phyloP scores from a whole-genome alignment of 2,888 invertebrate genomes.

The Euproctis similis region DNA sequence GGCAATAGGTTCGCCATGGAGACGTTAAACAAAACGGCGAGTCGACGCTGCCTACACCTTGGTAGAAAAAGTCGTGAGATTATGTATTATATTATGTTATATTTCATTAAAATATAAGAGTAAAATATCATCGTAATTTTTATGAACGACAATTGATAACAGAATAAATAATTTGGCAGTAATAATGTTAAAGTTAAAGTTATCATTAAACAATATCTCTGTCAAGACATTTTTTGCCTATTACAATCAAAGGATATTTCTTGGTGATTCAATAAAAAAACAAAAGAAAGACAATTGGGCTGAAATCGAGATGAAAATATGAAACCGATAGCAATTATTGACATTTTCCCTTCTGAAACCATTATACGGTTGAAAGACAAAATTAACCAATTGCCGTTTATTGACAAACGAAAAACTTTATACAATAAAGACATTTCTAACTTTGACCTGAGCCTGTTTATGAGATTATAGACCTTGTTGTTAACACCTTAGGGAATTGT shows the following conservation, averaged over 20 bases:
- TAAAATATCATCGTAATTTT: no score
- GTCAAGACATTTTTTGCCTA: slow-evolving; percentile 1
- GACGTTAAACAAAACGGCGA: no score
- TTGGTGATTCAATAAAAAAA: slow-evolving; percentile 4
- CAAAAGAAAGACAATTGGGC: slow-evolving; percentile 1
- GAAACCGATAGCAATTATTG: slow-evolving; percentile 14
- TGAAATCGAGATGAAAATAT: slow-evolving; percentile 6
- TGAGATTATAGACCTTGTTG: slow-evolving; percentile 13
- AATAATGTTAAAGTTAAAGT: no score
- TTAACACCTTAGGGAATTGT: slow-evolving; percentile 12
- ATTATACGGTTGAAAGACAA: slow-evolving; percentile 14
- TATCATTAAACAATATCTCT: no score
- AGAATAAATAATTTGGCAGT: no score
- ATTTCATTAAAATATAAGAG: no score
- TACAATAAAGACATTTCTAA: slow-evolving; percentile 19
- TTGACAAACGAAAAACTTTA: slow-evolving; percentile 21
- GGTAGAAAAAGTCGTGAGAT: no score
- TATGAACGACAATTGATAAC: no score
- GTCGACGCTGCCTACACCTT: no score
- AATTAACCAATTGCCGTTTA: slow-evolving; percentile 20
- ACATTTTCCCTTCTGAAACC: slow-evolving; percentile 11
- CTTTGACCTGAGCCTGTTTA: slow-evolving; percentile 4
- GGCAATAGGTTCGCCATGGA: no score
- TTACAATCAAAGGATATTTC: slow-evolving; percentile 4
- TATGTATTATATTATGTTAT: no score